Evolutionary conservation across 37 sponge, comb jelly and placozoan species (phyloP).

Genomic region (Amphimedon queenslandica): DNA sequence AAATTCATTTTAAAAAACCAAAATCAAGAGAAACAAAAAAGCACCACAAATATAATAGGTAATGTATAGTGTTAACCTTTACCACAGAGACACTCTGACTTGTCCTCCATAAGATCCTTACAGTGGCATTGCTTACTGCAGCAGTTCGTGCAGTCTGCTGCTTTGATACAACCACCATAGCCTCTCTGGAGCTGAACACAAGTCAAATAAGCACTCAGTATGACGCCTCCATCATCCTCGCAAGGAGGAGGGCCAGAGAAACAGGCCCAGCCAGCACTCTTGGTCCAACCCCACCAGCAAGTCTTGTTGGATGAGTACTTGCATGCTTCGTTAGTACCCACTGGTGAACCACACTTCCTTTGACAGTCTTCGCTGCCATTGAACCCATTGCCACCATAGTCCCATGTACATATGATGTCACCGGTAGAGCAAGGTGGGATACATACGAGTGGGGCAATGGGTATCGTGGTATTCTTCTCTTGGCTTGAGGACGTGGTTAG

Average conservation of each 20-base stretch:
- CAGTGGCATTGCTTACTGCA: not conserved
- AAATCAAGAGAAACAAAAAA: no score
- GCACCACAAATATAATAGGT: no score
- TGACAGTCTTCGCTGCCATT: constrained; percentile 5
- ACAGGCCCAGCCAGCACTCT: constrained; percentile 1
- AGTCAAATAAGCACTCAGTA: not conserved
- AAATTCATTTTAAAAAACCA: no score
- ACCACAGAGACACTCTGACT: constrained; percentile 9
- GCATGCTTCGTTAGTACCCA: not conserved
- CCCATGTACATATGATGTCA: constrained; percentile 4
- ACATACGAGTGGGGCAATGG: no score
- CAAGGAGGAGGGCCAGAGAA: constrained; percentile 10
- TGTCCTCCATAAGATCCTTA: not conserved
- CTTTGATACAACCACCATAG: constrained; percentile 4
- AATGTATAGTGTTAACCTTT: no score
- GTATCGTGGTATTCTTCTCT: no score
- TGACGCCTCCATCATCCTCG: not conserved
- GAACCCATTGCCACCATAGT: constrained; percentile 2
- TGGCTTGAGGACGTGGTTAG: no score
- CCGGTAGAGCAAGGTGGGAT: not conserved
- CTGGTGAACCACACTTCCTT: constrained; percentile 1
- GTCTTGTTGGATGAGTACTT: not conserved
- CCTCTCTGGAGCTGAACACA: not conserved
- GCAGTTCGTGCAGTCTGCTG: not conserved
- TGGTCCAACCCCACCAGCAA: constrained; percentile 2